Conservation (phyloP, 2,888 invertebrate genomes). For the Dryococelus australis region DNA sequence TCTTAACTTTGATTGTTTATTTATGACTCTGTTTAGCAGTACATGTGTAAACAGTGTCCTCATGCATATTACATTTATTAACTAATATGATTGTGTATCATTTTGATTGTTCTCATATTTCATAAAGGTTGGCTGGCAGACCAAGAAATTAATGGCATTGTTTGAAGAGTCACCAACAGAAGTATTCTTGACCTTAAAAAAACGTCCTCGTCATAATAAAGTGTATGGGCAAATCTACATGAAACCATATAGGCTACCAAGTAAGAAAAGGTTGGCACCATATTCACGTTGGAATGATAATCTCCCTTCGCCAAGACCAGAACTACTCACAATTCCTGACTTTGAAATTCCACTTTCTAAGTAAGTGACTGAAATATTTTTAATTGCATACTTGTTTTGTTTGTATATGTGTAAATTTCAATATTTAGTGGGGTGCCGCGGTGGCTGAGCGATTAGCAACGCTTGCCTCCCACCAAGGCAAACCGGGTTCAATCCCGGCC, state of each 20-base stretch:
- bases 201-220: constrained; percentile 81
- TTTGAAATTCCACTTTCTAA: constrained; percentile 63
- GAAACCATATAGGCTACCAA: constrained; percentile 75
- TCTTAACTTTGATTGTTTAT: too few relatives aligned
- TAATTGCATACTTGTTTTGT: not conserved
- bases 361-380: not conserved
- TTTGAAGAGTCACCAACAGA: constrained; percentile 82
- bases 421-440: too few relatives aligned
- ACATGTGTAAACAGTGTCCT: too few relatives aligned
- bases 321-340: constrained; percentile 68
- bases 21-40: too few relatives aligned
- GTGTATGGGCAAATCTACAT: constrained; percentile 78
- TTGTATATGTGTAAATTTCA: too few relatives aligned
- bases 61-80: too few relatives aligned
- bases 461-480: too few relatives aligned
- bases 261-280: constrained; percentile 71
- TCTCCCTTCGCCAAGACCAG: constrained; percentile 71
- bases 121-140: constrained; percentile 79
- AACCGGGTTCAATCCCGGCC: too few relatives aligned
- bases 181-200: constrained; percentile 81
- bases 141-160: constrained; percentile 76
- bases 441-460: too few relatives aligned
- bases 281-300: constrained; percentile 74
- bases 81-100: too few relatives aligned
- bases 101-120: constrained; percentile 24